These are phyloP conservation scores for Galbula dea DNA, from an alignment of 2,113 vertebrate genomes.

Conservation along the genomic window DNA sequence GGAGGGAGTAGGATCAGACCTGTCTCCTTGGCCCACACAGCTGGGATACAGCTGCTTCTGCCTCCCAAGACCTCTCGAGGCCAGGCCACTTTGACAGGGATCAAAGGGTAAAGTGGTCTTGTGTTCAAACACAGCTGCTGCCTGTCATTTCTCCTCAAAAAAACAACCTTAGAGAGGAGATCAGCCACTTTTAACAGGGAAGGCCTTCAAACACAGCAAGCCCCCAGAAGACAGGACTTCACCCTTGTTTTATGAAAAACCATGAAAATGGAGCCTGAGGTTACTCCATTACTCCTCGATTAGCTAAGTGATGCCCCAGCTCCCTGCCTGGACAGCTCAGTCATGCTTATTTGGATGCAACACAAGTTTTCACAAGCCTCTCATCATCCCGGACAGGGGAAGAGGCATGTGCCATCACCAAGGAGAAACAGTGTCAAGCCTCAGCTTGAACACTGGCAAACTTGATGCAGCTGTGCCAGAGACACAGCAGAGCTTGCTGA, in stretches of 20 bases:
- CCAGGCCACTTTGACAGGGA: not conserved
- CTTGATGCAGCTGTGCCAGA: not conserved
- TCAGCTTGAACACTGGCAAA: not conserved
- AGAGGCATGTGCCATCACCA: fast-evolving
- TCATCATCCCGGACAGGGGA: fast-evolving
- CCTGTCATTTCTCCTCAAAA: not conserved
- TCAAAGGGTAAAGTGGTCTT: not conserved
- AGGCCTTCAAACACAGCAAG: not conserved
- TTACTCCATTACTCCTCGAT: not conserved
- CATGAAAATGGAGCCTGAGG: not conserved
- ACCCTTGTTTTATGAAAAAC: not conserved
- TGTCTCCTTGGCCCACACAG: not conserved
- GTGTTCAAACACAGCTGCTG: not conserved
- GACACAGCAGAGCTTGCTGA: not conserved
- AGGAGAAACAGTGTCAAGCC: not conserved
- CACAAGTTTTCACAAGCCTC: not conserved
- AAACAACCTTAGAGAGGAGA: not conserved
- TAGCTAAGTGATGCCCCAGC: not conserved
- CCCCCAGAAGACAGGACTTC: not conserved
- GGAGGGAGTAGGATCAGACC: not conserved
- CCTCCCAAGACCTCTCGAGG: not conserved
- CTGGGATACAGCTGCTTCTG: not conserved
- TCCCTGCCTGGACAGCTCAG: not conserved
- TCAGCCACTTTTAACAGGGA: not conserved
- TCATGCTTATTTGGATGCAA: not conserved